Evolutionary conservation across 2,797 vertebrate genomes (phyloP).

Genomic region (Sebastes iracundus): DNA sequence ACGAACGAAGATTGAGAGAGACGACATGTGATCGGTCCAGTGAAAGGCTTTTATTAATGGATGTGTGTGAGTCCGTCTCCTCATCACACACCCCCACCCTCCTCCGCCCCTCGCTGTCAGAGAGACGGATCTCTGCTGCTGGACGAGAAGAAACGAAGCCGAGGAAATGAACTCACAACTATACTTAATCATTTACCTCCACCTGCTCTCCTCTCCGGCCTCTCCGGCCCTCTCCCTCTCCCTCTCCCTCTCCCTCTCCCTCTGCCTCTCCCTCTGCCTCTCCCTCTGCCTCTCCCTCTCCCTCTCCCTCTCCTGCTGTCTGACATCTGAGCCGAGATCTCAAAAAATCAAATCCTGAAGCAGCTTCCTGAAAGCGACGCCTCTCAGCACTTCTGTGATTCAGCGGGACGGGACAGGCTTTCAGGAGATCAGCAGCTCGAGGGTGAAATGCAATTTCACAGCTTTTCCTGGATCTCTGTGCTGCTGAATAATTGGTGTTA

Average conservation of each 20-base stretch:
- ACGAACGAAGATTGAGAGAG: conserved; percentile 29
- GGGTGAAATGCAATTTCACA: neutral
- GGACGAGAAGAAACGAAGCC: conserved; percentile 49
- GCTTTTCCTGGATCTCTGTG: neutral
- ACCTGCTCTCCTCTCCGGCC: neutral
- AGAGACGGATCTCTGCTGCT: conserved; percentile 57
- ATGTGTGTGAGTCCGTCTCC: neutral
- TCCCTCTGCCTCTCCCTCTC: too few relatives aligned
- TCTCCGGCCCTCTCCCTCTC: neutral
- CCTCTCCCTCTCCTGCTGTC: neutral
- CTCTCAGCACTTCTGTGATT: too few relatives aligned
- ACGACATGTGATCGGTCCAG: conserved; percentile 34
- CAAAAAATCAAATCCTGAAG: neutral
- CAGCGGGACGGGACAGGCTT: neutral
- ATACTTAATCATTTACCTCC: conserved; percentile 56
- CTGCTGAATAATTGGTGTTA: neutral
- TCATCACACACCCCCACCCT: neutral
- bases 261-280: rapidly evolving
- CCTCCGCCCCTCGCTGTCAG: conserved; percentile 18
- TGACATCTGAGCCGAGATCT: conserved; percentile 17
- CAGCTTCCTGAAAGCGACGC: neutral
- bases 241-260: too few relatives aligned
- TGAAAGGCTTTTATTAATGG: conserved; percentile 49
- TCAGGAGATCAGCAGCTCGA: neutral
- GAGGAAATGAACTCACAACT: conserved; percentile 60